A percentile compares a stretch with the other conserved stretches of the same genome.
phyloP scores from a whole-genome alignment of 2,797 vertebrate genomes.

The Acrocephalus scirpaceus region DNA sequence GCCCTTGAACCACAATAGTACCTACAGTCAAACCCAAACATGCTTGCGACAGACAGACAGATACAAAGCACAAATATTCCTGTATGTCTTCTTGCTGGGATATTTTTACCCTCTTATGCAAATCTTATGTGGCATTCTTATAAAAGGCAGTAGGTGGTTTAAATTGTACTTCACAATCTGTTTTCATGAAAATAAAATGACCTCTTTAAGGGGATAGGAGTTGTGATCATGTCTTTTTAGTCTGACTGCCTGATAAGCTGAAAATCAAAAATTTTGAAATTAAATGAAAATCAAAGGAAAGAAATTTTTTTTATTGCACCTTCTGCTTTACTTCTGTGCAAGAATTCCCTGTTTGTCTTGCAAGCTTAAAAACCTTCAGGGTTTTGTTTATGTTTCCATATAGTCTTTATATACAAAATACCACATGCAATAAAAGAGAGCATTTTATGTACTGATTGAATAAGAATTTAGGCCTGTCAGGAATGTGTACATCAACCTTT shows the following conservation, averaged over 20 bases:
- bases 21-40: not conserved
- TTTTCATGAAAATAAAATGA: not conserved
- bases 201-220: not conserved
- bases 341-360: not conserved
- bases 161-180: not conserved
- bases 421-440: not conserved
- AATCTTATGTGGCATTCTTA: not conserved
- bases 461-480: not conserved
- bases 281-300: not conserved
- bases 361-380: not conserved
- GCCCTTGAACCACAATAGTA: not conserved
- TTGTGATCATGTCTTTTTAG: not conserved
- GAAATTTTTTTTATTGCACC: not conserved
- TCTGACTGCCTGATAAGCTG: not conserved
- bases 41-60: not conserved
- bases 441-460: not conserved
- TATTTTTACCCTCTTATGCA: not conserved
- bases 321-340: not conserved
- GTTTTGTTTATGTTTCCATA: not conserved
- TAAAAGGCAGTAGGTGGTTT: not conserved
- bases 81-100: not conserved
- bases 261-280: not conserved
- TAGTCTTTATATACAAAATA: not conserved
- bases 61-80: not conserved
- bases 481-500: not conserved